phyloP scores from a whole-genome alignment of 2,797 vertebrate genomes.

The Protonibea diacanthus region DNA sequence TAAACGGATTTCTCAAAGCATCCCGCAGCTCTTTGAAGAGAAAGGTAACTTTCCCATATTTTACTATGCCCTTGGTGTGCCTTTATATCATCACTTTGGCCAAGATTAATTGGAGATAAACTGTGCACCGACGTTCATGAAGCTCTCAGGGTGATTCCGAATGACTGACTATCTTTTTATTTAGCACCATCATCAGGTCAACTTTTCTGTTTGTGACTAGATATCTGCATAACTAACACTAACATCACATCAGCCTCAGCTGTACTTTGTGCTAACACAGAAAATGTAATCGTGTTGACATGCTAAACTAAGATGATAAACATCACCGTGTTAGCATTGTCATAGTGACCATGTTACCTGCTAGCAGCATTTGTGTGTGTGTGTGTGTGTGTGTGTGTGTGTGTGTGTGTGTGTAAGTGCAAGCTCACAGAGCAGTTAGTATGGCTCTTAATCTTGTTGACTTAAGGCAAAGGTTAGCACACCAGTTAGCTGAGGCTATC shows the following conservation, averaged over 20 bases:
- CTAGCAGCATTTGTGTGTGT: background rate
- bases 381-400: background rate
- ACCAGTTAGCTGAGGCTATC: background rate
- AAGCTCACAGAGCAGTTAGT: background rate
- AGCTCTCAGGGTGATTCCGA: background rate
- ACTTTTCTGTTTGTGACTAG: background rate
- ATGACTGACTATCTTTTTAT: background rate
- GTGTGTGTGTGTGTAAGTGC: background rate
- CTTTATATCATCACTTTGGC: background rate
- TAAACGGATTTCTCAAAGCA: constrained; percentile 32
- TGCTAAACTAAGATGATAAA: background rate
- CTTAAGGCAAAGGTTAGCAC: background rate
- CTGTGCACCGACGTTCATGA: background rate
- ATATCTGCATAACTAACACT: background rate
- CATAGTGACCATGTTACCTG: background rate
- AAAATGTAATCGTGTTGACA: background rate
- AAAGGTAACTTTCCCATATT: background rate
- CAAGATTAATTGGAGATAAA: background rate
- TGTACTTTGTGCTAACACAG: background rate
- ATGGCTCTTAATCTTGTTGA: background rate
- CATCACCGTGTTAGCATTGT: background rate
- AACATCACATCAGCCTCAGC: background rate
- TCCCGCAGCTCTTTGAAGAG: constrained; percentile 33
- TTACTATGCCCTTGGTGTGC: constrained; percentile 2
- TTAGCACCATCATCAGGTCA: background rate